These are phyloP conservation scores for Halocynthia aurantium DNA, from an alignment of 23 tunicate genomes.

Conservation along the genomic window DNA sequence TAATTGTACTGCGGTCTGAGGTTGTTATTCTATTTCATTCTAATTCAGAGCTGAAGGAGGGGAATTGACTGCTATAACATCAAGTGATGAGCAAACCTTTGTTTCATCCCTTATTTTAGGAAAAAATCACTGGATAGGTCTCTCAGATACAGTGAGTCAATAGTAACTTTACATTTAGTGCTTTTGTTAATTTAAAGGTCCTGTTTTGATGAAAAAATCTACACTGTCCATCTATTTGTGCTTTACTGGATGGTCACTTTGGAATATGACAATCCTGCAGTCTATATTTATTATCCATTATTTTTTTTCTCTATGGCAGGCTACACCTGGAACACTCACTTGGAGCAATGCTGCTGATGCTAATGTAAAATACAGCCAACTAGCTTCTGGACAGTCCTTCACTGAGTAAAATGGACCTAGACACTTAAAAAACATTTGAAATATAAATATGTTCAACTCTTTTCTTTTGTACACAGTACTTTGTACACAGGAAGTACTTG, in stretches of 20 bases:
- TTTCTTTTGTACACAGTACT: conserved; percentile 8
- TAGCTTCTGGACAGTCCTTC: conserved; percentile 10
- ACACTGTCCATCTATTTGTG: no score
- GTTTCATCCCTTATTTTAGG: neutral
- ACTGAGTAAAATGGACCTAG: no score
- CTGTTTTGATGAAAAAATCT: neutral
- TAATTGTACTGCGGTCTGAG: no score
- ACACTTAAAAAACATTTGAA: neutral
- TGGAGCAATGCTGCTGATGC: conserved; percentile 49
- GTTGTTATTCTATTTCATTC: neutral
- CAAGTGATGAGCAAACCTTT: conserved; percentile 39
- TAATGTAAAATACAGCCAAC: conserved; percentile 19
- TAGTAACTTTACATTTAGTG: neutral
- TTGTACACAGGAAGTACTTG: conserved; percentile 76
- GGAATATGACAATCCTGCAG: no score
- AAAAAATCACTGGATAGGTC: conserved; percentile 43
- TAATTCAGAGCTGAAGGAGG: conserved; percentile 47
- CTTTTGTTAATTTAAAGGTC: conserved; percentile 3
- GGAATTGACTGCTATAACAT: conserved; percentile 35
- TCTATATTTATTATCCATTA: no score
- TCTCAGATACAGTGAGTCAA: conserved; percentile 64
- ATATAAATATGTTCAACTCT: neutral
- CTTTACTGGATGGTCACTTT: no score
- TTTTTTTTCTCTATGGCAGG: conserved; percentile 12
- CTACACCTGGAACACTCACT: conserved; percentile 45